Base-by-base conservation (phyloP, 2,113 vertebrate species). In the Zosterops pallidus region DNA sequence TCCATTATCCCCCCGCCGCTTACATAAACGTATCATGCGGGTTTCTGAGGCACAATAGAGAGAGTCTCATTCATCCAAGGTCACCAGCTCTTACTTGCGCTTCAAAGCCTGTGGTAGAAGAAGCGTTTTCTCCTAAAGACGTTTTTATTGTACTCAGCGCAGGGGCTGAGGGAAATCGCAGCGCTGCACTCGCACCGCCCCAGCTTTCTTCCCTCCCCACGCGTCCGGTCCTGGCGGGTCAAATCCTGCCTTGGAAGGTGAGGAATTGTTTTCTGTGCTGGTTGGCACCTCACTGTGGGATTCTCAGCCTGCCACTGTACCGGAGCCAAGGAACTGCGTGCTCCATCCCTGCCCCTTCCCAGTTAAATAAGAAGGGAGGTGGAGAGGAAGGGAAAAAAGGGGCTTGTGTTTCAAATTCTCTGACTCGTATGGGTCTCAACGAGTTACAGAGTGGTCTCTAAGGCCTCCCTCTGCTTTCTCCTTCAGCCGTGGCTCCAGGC, bases 11-110 rank as follows among this genome's bases (percentile, higher is more conserved):
- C 81, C 86, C 76, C 29, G 5, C 26, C 42, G n/a, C 93, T 96
- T 83, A 95, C 93, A 97, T 55, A 94, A 94, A 95, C 3, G 64
- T 55, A 47, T 39, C 47, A 64, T 87, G 84, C 5, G 53, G 79
- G 76, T 83, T 93, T 88, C 76, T 64, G 39, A 93, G 80, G 85
- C 94, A 81, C 90, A 86, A 91, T 53, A 65, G 85, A 72, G 80
- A 67, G 46, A 67, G 37, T 59, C 93, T 93, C 93, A 82, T 93
- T 94, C 92, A 89, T 68, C 83, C 96, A 97, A 98, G 96, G 95
- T 97, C 97, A 96, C 79, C 83, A 41, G 94, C 93, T 94, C 95
- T 96, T 92, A 89, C 95, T 96, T 83, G 95, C 37, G 53, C 92
- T 96, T 96, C 94, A 95, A 92, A 97, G 96, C 94, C 9, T 85